Conservation (phyloP, 2,113 vertebrate genomes). For the Phainopepla nitens region DNA sequence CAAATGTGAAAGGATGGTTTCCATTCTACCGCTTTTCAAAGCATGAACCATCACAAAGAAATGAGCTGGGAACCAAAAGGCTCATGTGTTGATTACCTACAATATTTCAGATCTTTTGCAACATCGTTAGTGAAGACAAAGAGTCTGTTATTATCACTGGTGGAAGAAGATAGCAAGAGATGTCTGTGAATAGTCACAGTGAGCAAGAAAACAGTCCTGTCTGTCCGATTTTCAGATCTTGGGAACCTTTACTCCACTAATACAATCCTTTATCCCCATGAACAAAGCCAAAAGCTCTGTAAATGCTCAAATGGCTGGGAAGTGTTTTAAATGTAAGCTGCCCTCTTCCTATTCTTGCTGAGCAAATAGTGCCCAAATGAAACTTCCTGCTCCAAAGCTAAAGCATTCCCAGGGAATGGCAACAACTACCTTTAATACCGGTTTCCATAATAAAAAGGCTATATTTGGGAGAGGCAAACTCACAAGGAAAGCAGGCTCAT, state of each 20-base stretch:
- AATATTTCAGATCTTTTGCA: background rate
- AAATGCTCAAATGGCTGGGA: background rate
- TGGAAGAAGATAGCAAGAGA: background rate
- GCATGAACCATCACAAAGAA: background rate
- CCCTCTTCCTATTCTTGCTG: background rate
- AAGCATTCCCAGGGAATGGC: background rate
- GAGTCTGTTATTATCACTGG: background rate
- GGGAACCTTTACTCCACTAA: background rate
- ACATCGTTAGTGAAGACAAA: background rate
- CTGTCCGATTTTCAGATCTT: background rate
- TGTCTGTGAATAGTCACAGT: background rate
- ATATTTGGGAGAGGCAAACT: background rate
- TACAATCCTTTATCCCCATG: background rate
- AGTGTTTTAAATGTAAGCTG: background rate
- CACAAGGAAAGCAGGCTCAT: background rate
- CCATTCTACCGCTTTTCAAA: background rate
- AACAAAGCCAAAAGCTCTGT: background rate
- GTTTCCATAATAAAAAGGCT: background rate
- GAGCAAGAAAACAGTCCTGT: background rate
- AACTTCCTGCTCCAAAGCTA: background rate
- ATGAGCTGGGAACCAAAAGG: background rate
- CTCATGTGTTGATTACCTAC: background rate
- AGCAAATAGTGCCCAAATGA: background rate
- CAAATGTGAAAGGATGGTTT: background rate
- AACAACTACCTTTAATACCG: background rate